phyloP scores from a whole-genome alignment of 1,140 invertebrate species.

The Seison nebaliae region DNA sequence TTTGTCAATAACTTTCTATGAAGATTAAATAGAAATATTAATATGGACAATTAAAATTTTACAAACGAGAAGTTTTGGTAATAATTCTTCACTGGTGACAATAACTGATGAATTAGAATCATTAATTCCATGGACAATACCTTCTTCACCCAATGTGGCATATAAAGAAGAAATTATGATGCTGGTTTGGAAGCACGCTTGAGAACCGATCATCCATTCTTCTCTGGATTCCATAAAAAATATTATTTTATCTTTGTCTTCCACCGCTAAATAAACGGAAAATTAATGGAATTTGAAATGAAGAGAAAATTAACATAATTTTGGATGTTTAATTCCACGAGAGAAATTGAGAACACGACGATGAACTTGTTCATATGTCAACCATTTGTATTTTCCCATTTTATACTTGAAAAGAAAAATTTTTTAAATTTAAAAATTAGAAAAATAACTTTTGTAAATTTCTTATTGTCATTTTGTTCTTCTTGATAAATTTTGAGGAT shows the following conservation, averaged over 20 bases:
- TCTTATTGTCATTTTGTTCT: too few species aligned
- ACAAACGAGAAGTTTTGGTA: not conserved
- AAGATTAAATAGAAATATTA: not conserved
- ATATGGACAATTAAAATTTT: not conserved
- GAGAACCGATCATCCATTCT: slow-evolving; percentile 81
- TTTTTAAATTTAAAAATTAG: too few species aligned
- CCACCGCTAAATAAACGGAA: slow-evolving; percentile 28
- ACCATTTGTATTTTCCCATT: slow-evolving; percentile 79
- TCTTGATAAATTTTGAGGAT: too few species aligned
- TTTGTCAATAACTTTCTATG: slow-evolving; percentile 5
- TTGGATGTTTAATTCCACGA: slow-evolving; percentile 17
- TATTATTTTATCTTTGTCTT: slow-evolving; percentile 44
- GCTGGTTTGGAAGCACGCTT: slow-evolving; percentile 70
- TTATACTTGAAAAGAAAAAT: too few species aligned
- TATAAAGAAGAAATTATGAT: slow-evolving; percentile 80
- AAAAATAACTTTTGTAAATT: too few species aligned
- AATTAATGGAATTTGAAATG: not conserved
- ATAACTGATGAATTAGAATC: slow-evolving; percentile 2
- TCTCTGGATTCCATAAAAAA: slow-evolving; percentile 85
- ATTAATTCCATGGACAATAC: slow-evolving; percentile 20
- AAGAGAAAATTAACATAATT: not conserved
- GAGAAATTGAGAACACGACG: slow-evolving; percentile 45
- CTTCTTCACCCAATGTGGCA: slow-evolving; percentile 78
- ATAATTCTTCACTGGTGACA: slow-evolving; percentile 18
- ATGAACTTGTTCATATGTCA: slow-evolving; percentile 51